Conservation (phyloP, 2,888 invertebrate genomes). For the Perdita meconis region DNA sequence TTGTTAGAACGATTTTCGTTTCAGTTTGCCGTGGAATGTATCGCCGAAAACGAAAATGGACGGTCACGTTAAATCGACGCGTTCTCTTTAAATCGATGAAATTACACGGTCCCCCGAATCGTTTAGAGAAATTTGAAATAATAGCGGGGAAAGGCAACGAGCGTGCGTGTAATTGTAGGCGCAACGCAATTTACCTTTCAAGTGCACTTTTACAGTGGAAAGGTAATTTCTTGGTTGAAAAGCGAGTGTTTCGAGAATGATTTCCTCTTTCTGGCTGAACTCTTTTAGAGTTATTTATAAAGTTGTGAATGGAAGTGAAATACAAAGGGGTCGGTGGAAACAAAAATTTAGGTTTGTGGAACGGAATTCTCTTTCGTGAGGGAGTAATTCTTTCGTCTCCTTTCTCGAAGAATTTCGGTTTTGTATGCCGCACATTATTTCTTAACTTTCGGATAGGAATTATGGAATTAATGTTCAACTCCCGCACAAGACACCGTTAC, state of each 20-base stretch:
- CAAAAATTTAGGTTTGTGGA: too few relatives aligned
- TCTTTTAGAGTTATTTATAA: too few relatives aligned
- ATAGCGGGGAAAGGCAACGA: background rate
- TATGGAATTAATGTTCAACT: too few relatives aligned
- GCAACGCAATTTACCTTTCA: conserved; percentile 6
- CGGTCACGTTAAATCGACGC: conserved; percentile 14
- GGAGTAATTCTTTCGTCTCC: too few relatives aligned
- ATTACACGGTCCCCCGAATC: conserved; percentile 28
- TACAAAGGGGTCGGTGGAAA: too few relatives aligned
- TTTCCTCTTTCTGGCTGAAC: background rate
- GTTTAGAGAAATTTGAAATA: conserved; percentile 28
- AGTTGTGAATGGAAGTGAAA: too few relatives aligned
- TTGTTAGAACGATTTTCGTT: conserved; percentile 41
- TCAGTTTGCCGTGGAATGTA: conserved; percentile 30
- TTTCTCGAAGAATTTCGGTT: too few relatives aligned
- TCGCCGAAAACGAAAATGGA: conserved; percentile 36
- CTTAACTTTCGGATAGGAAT: too few relatives aligned
- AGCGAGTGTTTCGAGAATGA: background rate
- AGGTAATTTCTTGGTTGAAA: background rate
- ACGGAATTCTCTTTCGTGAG: too few relatives aligned
- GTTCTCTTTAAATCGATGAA: conserved; percentile 40
- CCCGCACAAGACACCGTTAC: too few relatives aligned
- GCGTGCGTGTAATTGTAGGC: conserved; percentile 19
- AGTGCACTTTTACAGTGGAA: background rate
- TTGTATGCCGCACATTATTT: too few relatives aligned